Conservation (phyloP, 2,888 invertebrate genomes). For the Drosophila cognata region DNA sequence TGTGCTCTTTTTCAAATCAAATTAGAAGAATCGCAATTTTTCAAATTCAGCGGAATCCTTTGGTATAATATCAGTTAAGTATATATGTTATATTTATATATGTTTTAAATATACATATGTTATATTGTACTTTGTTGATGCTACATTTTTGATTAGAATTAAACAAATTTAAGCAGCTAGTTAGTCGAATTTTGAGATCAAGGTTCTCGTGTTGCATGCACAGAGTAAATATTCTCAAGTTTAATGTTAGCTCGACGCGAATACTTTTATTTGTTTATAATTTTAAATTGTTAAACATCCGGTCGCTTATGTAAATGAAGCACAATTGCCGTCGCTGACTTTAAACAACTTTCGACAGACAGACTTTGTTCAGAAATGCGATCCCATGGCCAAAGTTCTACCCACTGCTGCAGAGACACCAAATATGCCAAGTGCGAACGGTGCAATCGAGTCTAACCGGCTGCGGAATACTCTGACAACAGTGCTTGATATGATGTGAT, state of each 20-base stretch:
- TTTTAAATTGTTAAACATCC: constrained; percentile 6
- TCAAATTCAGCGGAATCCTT: not conserved
- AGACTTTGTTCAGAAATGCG: not conserved
- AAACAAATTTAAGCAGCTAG: not conserved
- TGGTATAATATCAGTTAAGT: not conserved
- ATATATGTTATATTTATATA: not conserved
- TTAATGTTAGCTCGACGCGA: constrained; percentile 1
- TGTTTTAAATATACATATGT: too few species aligned
- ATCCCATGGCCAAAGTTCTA: not conserved
- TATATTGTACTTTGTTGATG: not conserved
- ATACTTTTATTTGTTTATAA: constrained; percentile 7
- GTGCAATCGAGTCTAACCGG: not conserved
- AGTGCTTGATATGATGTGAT: not conserved
- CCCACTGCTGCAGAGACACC: not conserved
- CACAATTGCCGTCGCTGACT: constrained; percentile 1
- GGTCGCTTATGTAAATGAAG: constrained; percentile 11
- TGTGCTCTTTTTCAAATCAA: not conserved
- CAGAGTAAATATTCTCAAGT: not conserved
- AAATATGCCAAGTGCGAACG: not conserved
- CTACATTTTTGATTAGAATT: not conserved
- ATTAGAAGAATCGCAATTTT: not conserved
- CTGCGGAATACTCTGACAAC: not conserved
- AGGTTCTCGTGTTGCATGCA: too few species aligned
- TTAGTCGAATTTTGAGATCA: not conserved
- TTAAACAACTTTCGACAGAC: not conserved